Percentiles rank a stretch among this genome's conserved stretches.
These are phyloP conservation scores for Heteronetta atricapilla DNA, from an alignment of 2,113 vertebrate species.

Conservation along the genomic window DNA sequence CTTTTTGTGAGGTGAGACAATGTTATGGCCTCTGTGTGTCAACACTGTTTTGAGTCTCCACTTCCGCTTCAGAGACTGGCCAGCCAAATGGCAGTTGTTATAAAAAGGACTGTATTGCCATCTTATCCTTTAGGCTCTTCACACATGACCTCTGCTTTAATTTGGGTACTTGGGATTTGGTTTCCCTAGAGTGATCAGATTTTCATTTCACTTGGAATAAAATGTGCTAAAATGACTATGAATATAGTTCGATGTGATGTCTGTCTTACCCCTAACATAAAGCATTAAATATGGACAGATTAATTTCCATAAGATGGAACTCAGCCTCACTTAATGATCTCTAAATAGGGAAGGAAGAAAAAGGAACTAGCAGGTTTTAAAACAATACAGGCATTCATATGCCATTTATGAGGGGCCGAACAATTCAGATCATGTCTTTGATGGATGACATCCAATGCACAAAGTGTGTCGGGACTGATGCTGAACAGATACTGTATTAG, in stretches of 20 bases:
- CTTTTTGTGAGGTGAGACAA: neutral
- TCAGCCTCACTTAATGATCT: neutral
- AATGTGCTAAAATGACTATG: neutral
- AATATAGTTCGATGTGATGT: neutral
- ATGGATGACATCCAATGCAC: neutral
- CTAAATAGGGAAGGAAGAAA: neutral
- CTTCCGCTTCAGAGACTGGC: neutral
- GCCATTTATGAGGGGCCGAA: neutral
- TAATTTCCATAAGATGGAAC: neutral
- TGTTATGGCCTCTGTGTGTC: neutral
- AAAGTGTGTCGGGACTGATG: neutral
- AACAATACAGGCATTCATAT: neutral
- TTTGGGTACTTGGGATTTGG: neutral
- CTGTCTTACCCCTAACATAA: neutral
- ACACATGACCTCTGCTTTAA: neutral
- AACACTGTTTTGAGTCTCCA: neutral
- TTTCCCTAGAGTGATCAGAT: neutral
- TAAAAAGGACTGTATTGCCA: neutral
- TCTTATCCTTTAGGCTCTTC: neutral
- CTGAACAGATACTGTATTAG: neutral
- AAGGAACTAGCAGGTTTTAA: neutral
- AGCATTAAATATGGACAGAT: neutral
- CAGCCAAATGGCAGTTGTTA: neutral
- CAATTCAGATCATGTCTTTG: neutral
- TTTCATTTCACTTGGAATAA: neutral